Evolutionary conservation across 2,797 vertebrate species (phyloP).

Genomic region (Aratinga solstitialis): DNA sequence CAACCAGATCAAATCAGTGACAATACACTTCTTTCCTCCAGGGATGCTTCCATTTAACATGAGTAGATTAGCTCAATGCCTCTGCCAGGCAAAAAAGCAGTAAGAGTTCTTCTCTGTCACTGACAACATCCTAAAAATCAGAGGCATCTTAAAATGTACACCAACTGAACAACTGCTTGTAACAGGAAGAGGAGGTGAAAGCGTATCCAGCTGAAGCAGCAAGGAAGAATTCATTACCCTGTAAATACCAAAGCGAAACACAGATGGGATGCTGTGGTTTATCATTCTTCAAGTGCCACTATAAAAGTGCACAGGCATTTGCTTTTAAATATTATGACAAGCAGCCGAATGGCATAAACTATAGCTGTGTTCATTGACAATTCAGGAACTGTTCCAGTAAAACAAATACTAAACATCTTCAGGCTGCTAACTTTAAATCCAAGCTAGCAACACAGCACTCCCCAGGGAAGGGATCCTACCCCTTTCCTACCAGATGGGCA

Average conservation of each 20-base stretch:
- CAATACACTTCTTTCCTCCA: not conserved
- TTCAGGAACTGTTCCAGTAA: not conserved
- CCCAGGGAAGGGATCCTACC: not conserved
- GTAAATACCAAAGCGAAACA: not conserved
- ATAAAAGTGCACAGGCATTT: not conserved
- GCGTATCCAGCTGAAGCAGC: not conserved
- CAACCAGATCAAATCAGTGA: not conserved
- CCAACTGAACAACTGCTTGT: not conserved
- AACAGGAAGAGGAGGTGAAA: conserved; percentile 43
- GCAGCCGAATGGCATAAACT: not conserved
- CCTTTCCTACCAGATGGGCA: not conserved
- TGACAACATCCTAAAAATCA: not conserved
- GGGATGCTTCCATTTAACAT: not conserved
- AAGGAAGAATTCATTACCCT: not conserved
- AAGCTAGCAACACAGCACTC: not conserved
- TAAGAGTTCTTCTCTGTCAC: not conserved
- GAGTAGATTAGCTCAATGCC: not conserved
- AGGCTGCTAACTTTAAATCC: not conserved
- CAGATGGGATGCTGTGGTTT: not conserved
- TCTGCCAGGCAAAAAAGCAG: not conserved
- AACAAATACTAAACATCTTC: not conserved
- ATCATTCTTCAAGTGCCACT: not conserved
- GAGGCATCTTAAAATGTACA: not conserved
- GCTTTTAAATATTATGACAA: not conserved
- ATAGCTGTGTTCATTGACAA: not conserved